Evolutionary conservation across 2,113 vertebrate genomes (phyloP).

Genomic region (Crotalus viridis): DNA sequence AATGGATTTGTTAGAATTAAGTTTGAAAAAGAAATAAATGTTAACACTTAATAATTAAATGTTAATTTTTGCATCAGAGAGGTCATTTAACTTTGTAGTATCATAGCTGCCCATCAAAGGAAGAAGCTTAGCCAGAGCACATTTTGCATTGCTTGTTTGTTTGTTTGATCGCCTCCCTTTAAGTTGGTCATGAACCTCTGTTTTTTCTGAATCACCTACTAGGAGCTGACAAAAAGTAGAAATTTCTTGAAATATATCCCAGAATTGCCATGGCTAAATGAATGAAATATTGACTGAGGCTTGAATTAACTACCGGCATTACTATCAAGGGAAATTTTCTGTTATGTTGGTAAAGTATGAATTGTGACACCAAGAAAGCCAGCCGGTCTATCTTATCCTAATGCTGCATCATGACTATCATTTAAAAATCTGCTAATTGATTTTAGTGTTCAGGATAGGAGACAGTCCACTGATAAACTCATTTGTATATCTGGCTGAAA

Average conservation of each 20-base stretch:
- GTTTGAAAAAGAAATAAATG: neutral
- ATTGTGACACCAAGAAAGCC: neutral
- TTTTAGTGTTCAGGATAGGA: neutral
- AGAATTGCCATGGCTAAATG: neutral
- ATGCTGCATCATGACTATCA: neutral
- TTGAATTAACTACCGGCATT: neutral
- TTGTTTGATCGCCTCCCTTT: neutral
- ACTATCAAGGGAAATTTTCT: neutral
- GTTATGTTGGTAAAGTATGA: neutral
- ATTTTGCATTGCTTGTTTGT: neutral
- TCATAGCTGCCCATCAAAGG: neutral
- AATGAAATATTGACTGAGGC: neutral
- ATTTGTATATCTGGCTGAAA: neutral
- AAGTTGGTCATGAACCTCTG: neutral
- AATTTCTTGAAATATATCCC: neutral
- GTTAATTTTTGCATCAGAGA: neutral
- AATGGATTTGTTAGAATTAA: neutral
- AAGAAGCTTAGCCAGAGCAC: neutral
- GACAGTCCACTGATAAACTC: neutral
- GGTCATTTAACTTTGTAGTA: neutral
- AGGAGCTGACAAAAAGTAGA: neutral
- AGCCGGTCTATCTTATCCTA: neutral
- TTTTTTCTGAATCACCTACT: neutral
- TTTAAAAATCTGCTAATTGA: neutral
- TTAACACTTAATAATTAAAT: neutral